phyloP scores from a whole-genome alignment of 2,797 vertebrate species.

The Anableps anableps region DNA sequence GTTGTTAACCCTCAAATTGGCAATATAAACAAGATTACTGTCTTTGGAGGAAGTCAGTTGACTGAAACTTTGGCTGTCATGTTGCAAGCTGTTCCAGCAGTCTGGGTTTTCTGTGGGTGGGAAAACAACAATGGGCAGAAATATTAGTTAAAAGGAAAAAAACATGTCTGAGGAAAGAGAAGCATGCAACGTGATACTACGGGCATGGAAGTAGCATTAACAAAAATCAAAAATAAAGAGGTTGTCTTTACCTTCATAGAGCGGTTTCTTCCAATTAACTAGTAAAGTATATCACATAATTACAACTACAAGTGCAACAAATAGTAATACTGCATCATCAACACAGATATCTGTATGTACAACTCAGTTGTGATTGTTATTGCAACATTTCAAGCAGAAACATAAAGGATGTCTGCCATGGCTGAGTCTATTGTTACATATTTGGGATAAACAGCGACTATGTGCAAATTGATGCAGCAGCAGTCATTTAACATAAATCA shows the following conservation, averaged over 20 bases:
- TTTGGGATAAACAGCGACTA: neutral
- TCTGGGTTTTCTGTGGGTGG: constrained; percentile 66
- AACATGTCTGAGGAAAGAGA: neutral
- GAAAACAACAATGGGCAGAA: constrained; percentile 47
- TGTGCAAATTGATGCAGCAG: neutral
- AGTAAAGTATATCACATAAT: neutral
- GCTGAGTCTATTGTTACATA: neutral
- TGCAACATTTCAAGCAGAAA: constrained; percentile 2
- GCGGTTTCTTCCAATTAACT: neutral
- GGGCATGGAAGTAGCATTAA: neutral
- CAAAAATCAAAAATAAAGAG: neutral
- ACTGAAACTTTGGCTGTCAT: constrained; percentile 64
- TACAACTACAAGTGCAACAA: neutral
- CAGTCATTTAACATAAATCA: neutral
- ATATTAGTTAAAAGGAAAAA: constrained; percentile 29
- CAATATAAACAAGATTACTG: constrained; percentile 79
- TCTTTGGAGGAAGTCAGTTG: constrained; percentile 76
- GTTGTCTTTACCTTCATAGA: too few relatives aligned
- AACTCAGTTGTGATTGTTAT: neutral
- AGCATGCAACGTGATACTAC: neutral
- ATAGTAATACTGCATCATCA: neutral
- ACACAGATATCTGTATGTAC: neutral
- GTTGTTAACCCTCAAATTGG: constrained; percentile 67
- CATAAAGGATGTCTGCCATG: neutral
- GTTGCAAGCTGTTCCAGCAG: constrained; percentile 43